Evolutionary conservation across 92 coral and sea anemone genomes (phyloP), one percentile per base, ranked within the genome.

Genomic region (Palythoa heliodiscus): DNA sequence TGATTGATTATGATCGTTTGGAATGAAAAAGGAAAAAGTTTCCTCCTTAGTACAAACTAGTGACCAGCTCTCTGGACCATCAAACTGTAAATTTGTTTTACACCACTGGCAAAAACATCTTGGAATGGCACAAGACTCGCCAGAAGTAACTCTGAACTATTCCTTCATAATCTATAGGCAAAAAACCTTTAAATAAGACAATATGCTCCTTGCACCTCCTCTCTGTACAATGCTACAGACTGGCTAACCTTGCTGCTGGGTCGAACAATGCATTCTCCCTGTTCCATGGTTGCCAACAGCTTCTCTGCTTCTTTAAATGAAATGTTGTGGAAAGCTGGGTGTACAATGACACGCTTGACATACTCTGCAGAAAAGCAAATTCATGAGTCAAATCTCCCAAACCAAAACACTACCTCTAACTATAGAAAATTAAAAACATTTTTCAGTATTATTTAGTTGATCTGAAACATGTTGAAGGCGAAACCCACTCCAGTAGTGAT

Each of bases 241-340:
- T 25, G 61, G 19, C 76, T 73, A 38, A 96, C 98, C 98, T 96
- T 96, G 67, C 99, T 96, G 87, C 99, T 96, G 39, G 99, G 99
- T 69, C 99, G 87, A 4, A 96, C 99, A 20, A 96, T 91, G 58
- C 99, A 94, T 70, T 96, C 99, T 73, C 99, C 99, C 71, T 96
- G 99, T 11, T 96, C 99, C 99, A 94, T 91, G 38, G 92, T 95
- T 25, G 98, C 88, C 82, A 96, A 75, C 52, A 89, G 76, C 72
- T 93, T 89, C 88, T 96, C 99, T 2, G 99, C 99, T 53, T 96
- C 99, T 85, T 94, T 96, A 79, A 96, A 96, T 5, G 99, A 93
- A 77, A 96, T 91, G 75, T 96, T 96, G 70, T 91, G 95, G 83
- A 96, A 96, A 23, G 98, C 87, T 11, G 99, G 99, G 71, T 94